Conservation (phyloP, 2,797 vertebrate genomes). For the Pampus argenteus region DNA sequence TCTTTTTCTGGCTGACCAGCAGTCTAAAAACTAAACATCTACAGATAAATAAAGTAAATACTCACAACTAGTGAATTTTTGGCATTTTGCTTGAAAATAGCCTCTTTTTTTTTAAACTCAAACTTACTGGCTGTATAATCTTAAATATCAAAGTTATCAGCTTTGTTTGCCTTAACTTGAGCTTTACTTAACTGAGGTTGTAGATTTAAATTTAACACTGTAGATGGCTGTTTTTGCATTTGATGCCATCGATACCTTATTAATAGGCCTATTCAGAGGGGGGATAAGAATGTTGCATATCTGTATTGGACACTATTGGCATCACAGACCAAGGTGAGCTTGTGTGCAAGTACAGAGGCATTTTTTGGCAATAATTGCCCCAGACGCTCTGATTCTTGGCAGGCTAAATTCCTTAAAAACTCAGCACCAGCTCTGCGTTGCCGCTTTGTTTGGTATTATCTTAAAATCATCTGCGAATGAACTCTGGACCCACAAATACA, state of each 20-base stretch:
- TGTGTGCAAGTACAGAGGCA: constrained; percentile 49
- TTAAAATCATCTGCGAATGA: constrained; percentile 20
- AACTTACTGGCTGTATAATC: neutral
- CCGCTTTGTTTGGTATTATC: constrained; percentile 38
- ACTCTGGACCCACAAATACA: constrained; percentile 6
- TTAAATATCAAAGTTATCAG: neutral
- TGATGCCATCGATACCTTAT: neutral
- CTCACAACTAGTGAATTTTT: neutral
- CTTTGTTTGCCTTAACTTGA: neutral
- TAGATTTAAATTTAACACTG: constrained; percentile 3
- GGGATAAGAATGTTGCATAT: constrained; percentile 40
- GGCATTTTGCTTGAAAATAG: neutral
- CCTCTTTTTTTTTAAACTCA: neutral
- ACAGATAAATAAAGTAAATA: too few species aligned
- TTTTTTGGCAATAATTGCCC: constrained; percentile 67
- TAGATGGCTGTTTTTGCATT: neutral
- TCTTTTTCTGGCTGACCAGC: too few species aligned
- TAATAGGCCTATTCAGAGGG: constrained; percentile 1
- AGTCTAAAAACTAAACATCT: too few species aligned
- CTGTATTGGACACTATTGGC: constrained; percentile 41
- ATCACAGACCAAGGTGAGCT: constrained; percentile 60
- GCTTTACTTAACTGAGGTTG: neutral
- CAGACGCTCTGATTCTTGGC: constrained; percentile 47
- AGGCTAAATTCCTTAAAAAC: constrained; percentile 54
- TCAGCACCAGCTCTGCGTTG: constrained; percentile 26